Conservation (phyloP, 1,140 invertebrate genomes). For the Drosophila orena region DNA sequence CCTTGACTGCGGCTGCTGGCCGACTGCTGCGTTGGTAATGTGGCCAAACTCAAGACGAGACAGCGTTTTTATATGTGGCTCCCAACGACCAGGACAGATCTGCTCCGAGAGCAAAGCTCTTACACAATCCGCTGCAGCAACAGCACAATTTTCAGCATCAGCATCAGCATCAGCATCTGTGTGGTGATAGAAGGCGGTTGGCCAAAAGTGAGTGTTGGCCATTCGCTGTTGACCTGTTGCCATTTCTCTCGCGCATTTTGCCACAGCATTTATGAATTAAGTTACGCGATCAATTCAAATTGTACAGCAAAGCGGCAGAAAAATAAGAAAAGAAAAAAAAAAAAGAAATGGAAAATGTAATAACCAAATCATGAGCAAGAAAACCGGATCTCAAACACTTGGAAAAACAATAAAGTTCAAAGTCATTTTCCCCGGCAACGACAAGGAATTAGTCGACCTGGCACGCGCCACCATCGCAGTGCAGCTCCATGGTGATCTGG, state of each 20-base stretch:
- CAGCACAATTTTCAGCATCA: constrained; percentile 1
- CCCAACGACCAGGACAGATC: constrained; percentile 51
- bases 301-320: constrained; percentile 16
- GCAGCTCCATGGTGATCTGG: constrained; percentile 48
- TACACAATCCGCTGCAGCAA: constrained; percentile 58
- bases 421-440: constrained; percentile 67
- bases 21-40: constrained; percentile 61
- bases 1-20: constrained; percentile 46
- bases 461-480: constrained; percentile 63
- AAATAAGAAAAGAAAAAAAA: neutral
- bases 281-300: constrained; percentile 77
- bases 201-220: constrained; percentile 71
- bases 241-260: constrained; percentile 29
- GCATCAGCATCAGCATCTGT: too few species aligned
- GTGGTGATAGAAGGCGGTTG: constrained; percentile 65
- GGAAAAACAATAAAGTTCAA: constrained; percentile 78
- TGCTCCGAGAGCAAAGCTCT: constrained; percentile 27
- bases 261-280: constrained; percentile 70
- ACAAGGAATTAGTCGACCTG: constrained; percentile 42
- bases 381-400: constrained; percentile 39
- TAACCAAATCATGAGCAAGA: constrained; percentile 42
- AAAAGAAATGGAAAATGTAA: constrained; percentile 31
- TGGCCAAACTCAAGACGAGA: constrained; percentile 37
- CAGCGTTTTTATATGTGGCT: constrained; percentile 61
- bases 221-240: constrained; percentile 46